phyloP scores from a whole-genome alignment of 2,113 vertebrate species.

The Chlamydotis undulata region DNA sequence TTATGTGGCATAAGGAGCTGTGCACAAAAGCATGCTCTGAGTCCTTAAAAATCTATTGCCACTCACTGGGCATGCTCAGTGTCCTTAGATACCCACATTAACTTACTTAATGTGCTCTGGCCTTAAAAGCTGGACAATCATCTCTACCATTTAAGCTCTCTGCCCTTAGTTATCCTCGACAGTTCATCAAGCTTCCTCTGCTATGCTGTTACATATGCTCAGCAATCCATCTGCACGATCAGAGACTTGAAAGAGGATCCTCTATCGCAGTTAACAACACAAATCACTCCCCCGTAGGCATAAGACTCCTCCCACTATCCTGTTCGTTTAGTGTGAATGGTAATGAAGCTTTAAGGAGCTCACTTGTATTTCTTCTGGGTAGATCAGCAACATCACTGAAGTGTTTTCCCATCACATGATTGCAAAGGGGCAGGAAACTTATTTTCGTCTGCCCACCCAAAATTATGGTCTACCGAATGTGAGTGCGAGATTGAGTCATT shows the following conservation, averaged over 20 bases:
- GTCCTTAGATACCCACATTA: slow-evolving; percentile 73
- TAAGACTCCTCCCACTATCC: neutral
- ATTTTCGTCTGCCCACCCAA: neutral
- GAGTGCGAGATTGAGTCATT: neutral
- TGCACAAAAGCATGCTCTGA: slow-evolving; percentile 66
- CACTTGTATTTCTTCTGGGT: neutral
- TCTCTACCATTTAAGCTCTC: slow-evolving; percentile 33
- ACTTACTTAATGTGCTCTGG: slow-evolving; percentile 36
- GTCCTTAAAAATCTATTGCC: slow-evolving; percentile 61
- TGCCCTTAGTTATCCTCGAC: slow-evolving; percentile 19
- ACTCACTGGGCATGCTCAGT: slow-evolving; percentile 63
- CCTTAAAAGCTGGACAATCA: slow-evolving; percentile 55
- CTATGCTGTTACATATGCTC: neutral
- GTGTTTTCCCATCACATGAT: neutral
- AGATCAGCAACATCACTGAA: neutral
- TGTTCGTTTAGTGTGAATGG: neutral
- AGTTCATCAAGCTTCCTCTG: slow-evolving; percentile 40
- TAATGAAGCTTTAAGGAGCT: neutral
- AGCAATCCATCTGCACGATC: neutral
- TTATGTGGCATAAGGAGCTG: slow-evolving; percentile 76
- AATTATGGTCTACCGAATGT: neutral
- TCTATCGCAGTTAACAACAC: neutral
- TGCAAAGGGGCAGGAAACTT: neutral
- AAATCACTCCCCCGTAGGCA: neutral
- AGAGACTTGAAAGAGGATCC: slow-evolving; percentile 6